phyloP scores from a whole-genome alignment of 2,797 vertebrate species.

The Mus caroli region DNA sequence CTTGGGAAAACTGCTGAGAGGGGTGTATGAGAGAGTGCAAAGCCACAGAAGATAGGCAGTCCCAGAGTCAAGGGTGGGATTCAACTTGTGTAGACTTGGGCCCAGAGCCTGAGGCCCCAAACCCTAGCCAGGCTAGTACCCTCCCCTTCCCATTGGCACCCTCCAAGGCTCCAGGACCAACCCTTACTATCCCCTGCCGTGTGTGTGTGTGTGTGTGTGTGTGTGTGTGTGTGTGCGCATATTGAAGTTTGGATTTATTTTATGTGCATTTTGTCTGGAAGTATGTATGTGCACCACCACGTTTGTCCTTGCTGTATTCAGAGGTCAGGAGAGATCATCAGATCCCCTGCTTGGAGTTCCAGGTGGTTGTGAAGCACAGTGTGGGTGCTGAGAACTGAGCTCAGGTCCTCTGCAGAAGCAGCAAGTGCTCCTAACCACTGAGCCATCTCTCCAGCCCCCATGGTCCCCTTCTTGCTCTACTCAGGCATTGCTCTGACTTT shows the following conservation, averaged over 20 bases:
- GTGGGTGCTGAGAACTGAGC: neutral
- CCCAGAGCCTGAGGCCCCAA: accelerated
- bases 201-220: too few relatives aligned
- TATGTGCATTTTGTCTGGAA: neutral
- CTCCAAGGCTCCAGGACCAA: neutral
- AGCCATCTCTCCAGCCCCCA: neutral
- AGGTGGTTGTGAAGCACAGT: neutral
- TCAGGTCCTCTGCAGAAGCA: neutral
- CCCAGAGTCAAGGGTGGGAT: neutral
- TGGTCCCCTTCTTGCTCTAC: neutral
- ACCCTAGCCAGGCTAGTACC: too few relatives aligned
- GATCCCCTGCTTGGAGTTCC: neutral
- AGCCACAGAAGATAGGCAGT: neutral
- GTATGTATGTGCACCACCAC: neutral
- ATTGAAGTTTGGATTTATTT: neutral
- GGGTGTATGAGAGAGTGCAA: neutral
- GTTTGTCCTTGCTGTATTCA: neutral
- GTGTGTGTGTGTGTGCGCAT: too few relatives aligned
- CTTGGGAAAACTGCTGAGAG: neutral
- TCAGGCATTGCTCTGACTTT: neutral
- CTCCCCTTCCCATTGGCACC: accelerated
- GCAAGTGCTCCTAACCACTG: neutral
- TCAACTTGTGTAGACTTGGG: neutral
- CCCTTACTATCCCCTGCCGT: neutral
- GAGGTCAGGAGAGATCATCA: neutral